Evolutionary conservation across 2,113 vertebrate genomes (phyloP).

Genomic region (Microtus montanus): DNA sequence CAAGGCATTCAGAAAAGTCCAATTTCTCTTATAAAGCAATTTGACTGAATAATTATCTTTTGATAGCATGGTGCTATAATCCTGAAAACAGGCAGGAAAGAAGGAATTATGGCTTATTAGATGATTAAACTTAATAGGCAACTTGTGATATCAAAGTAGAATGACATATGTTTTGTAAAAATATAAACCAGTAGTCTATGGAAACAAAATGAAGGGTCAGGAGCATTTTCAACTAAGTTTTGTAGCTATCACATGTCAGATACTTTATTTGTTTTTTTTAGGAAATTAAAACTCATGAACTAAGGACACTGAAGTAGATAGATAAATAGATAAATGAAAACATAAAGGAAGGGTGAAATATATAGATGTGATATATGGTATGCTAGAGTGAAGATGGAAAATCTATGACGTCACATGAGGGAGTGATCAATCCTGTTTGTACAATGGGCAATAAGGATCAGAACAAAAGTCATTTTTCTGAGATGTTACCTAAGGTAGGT

Average conservation of each 20-base stretch:
- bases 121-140: background rate
- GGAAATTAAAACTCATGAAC: constrained; percentile 29
- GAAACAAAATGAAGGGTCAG: background rate
- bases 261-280: constrained; percentile 4
- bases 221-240: background rate
- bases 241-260: background rate
- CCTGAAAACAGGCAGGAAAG: background rate
- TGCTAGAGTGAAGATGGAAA: background rate
- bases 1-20: too few relatives aligned
- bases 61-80: background rate
- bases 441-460: background rate
- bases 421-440: background rate
- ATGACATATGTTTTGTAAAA: constrained; percentile 35
- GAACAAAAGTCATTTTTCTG: background rate
- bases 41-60: background rate
- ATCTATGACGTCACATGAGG: background rate
- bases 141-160: background rate
- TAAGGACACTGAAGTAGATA: background rate
- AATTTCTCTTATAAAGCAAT: too few relatives aligned
- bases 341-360: background rate
- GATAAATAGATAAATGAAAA: background rate
- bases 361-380: too few relatives aligned
- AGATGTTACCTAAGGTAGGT: background rate
- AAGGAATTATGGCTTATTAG: background rate
- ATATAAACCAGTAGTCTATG: background rate